phyloP scores from a whole-genome alignment of 1,140 invertebrate genomes.

The Popillia japonica region DNA sequence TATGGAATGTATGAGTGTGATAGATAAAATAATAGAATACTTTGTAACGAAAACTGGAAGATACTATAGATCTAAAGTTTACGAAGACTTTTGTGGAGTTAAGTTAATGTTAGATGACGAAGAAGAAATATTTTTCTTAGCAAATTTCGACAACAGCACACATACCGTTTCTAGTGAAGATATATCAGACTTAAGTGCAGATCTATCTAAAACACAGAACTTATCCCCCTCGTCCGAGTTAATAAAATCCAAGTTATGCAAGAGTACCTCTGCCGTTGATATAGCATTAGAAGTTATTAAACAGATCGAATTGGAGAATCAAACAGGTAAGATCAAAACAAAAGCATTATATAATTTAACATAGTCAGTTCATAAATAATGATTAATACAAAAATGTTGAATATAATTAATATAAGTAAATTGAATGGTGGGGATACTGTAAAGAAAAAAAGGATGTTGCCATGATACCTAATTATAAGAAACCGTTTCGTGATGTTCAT shows the following conservation, averaged over 20 bases:
- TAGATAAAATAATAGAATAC: slow-evolving; percentile 24
- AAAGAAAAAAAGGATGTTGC: too few species aligned
- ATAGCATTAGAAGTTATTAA: slow-evolving; percentile 15
- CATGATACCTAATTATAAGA: too few species aligned
- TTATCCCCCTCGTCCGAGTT: background rate
- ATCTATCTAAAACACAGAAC: background rate
- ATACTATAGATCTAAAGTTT: slow-evolving; percentile 17
- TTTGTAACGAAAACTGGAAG: slow-evolving; percentile 17
- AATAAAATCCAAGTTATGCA: slow-evolving; percentile 9
- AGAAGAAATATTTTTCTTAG: slow-evolving; percentile 12
- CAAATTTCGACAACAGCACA: background rate
- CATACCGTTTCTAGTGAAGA: background rate
- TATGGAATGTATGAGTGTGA: background rate
- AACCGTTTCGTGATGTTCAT: too few species aligned
- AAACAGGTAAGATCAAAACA: background rate
- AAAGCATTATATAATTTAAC: background rate
- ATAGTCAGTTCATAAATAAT: background rate
- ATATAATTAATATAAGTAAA: too few species aligned
- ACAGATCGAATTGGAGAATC: background rate
- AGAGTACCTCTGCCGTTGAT: background rate
- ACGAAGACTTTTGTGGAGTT: slow-evolving; percentile 15
- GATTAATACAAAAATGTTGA: too few species aligned
- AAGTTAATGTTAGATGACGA: slow-evolving; percentile 26
- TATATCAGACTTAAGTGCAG: background rate
- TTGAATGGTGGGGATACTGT: too few species aligned